Evolutionary conservation across 2,113 vertebrate species (phyloP), one percentile per base, ranked within the genome.

Genomic region (Etheostoma cragini): DNA sequence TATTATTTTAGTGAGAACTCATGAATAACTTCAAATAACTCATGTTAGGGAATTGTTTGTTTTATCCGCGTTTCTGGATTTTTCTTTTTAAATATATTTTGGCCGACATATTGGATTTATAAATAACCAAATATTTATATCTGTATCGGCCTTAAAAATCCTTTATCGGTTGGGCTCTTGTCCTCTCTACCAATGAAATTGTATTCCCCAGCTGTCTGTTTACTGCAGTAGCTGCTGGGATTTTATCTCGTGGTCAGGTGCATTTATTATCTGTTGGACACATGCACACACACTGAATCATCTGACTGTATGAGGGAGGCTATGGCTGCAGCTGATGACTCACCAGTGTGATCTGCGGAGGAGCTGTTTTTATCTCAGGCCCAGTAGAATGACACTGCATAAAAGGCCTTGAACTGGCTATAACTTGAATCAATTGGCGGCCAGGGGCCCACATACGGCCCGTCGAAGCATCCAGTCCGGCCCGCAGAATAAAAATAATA

Each of bases 291-390:
- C n/a, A 42, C 14, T 33, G 3, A 17, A 22, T 64, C 57, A 19
- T 21, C 49, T 56, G 35, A 15, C n/a, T 42, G 47, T 47, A 60
- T 64, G 50, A 52, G 13, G n/a, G 30, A 35, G 58, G 60, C 67
- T 30, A 46, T 26, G 24, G 61, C 62, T 63, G 49, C 13, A 35
- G 35, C 35, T 47, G 35, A 56, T 84, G 88, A 84, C 74, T 88
- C 81, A 78, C 12, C 82, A 67, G 57, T 19, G 67, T 6, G 62
- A 56, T 78, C 47, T 3, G 52, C 26, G 3, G 26, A 68, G 75
- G 62, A 53, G 63, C 53, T 65, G 64, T 26, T 71, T 52, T 62
- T 78, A 30, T 69, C 45, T 35, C 13, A 24, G 16, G 67, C 64
- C 60, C 13, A 33, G 16, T 19, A 5, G 10, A 46, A 54, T 53